Evolutionary conservation across 2,888 invertebrate species (phyloP).

Genomic region (Syrista parreyssii): DNA sequence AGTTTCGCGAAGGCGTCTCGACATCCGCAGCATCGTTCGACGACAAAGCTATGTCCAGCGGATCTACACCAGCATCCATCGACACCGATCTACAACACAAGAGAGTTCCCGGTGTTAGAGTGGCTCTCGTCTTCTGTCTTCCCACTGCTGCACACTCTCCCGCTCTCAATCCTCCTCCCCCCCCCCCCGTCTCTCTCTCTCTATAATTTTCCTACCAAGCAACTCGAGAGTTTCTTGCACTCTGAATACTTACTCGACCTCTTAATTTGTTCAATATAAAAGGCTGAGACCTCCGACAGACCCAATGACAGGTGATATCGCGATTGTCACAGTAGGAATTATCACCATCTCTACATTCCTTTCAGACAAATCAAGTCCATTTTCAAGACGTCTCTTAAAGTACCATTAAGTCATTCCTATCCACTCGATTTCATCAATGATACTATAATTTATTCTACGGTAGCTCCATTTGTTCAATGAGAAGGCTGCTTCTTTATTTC

Average conservation of each 20-base stretch:
- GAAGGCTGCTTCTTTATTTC: neutral
- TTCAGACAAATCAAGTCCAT: neutral
- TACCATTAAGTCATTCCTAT: neutral
- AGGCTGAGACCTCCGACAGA: too few relatives aligned
- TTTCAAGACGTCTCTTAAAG: neutral
- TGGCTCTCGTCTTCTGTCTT: neutral
- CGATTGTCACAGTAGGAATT: too few relatives aligned
- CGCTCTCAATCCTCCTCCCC: neutral
- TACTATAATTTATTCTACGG: neutral
- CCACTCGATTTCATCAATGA: neutral
- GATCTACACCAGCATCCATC: slow-evolving; percentile 3
- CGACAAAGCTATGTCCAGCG: slow-evolving; percentile 3
- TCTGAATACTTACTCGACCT: neutral
- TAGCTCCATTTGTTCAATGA: too few relatives aligned
- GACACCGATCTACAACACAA: slow-evolving; percentile 12
- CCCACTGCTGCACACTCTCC: neutral
- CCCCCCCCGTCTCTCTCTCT: neutral
- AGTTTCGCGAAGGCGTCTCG: neutral
- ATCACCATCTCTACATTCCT: neutral
- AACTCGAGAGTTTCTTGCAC: neutral
- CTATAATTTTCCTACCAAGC: neutral
- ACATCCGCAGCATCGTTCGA: neutral
- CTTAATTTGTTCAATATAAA: too few relatives aligned
- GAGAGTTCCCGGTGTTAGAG: neutral
- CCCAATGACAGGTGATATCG: neutral